These are phyloP conservation scores for Silvanus unidentatus DNA, from an alignment of 2,888 invertebrate species.

Conservation along the genomic window DNA sequence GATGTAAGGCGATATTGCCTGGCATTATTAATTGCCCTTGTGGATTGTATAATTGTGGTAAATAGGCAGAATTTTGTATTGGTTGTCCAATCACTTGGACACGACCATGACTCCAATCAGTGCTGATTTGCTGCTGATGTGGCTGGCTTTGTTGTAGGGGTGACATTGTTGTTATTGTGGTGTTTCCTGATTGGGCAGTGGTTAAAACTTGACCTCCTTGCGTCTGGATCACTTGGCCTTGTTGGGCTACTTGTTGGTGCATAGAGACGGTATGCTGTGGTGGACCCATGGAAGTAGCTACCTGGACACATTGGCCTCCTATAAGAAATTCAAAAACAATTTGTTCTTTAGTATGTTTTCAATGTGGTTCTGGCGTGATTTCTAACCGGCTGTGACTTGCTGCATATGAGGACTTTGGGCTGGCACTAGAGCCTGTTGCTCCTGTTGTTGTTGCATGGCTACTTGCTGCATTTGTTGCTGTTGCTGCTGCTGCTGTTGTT, in stretches of 20 bases:
- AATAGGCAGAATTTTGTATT: slow-evolving; percentile 66
- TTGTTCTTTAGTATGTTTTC: background rate
- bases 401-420: slow-evolving; percentile 48
- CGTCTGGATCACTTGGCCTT: slow-evolving; percentile 44
- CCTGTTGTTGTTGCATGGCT: slow-evolving; percentile 48
- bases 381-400: slow-evolving; percentile 31
- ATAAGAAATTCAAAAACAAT: slow-evolving; percentile 6
- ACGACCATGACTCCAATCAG: slow-evolving; percentile 63
- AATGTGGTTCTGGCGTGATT: no score
- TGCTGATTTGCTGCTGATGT: slow-evolving; percentile 54
- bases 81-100: slow-evolving; percentile 82
- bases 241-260: slow-evolving; percentile 48
- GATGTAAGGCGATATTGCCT: slow-evolving; percentile 69
- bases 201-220: slow-evolving; percentile 44
- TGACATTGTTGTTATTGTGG: slow-evolving; percentile 69
- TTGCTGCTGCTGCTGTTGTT: slow-evolving; percentile 51
- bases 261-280: slow-evolving; percentile 48
- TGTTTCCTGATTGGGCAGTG: slow-evolving; percentile 46
- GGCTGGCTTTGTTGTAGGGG: slow-evolving; percentile 61
- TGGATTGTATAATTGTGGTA: slow-evolving; percentile 75
- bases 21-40: slow-evolving; percentile 78
- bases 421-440: slow-evolving; percentile 46
- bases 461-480: slow-evolving; percentile 51
- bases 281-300: slow-evolving; percentile 41
- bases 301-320: slow-evolving; percentile 40